phyloP scores from a whole-genome alignment of 2,797 vertebrate species.

The Chaunax sp. region DNA sequence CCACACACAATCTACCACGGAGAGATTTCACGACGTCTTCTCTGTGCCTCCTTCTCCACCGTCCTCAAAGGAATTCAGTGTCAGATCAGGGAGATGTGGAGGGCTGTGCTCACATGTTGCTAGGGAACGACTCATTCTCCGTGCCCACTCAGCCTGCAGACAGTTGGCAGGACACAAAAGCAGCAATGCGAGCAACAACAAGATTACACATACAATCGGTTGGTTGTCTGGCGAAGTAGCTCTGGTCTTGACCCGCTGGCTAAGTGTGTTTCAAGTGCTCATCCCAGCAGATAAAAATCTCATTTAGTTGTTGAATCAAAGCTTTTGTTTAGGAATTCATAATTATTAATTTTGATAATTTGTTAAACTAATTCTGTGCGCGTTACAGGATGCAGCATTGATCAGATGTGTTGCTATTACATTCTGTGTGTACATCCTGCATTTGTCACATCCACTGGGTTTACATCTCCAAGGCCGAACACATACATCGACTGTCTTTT shows the following conservation, averaged over 20 bases:
- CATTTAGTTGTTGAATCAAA: background rate
- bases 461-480: no score
- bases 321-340: constrained; percentile 6
- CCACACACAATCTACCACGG: constrained; percentile 5
- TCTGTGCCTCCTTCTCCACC: constrained; percentile 36
- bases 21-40: constrained; percentile 34
- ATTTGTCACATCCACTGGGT: no score
- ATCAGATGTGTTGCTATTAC: no score
- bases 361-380: constrained; percentile 4
- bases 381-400: background rate
- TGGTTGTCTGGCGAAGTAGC: constrained; percentile 35
- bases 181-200: constrained; percentile 52
- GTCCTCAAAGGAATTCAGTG: constrained; percentile 69
- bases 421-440: no score
- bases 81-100: constrained; percentile 64
- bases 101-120: constrained; percentile 74
- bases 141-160: constrained; percentile 76
- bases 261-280: constrained; percentile 6
- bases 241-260: constrained; percentile 30
- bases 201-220: constrained; percentile 45
- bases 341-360: background rate
- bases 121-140: constrained; percentile 78
- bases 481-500: constrained; percentile 5
- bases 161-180: constrained; percentile 71
- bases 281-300: constrained; percentile 24